Base-by-base conservation (phyloP, 2,113 vertebrate species). In the Notechis scutatus region DNA sequence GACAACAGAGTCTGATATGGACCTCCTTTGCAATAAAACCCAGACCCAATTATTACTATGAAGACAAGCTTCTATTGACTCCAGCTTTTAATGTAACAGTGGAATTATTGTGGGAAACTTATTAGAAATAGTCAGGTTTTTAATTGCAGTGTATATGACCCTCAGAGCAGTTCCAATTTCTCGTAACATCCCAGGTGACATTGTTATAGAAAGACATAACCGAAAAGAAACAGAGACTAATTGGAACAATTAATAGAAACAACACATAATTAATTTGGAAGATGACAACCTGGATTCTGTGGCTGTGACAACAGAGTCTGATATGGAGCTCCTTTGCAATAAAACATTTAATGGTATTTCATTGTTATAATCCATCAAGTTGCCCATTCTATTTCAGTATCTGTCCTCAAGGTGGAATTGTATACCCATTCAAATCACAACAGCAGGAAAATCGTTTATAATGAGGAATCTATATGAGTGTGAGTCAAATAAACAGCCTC, bases 191-290 rank as follows among this genome's bases (percentile, higher is more conserved):
- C 96, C 97, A 96, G 95, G 95, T 97, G 97, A 97, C 96, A 95
- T 10, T 89, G 94, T 91, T 96, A 96, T 34, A 96, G 94, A 96
- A 95, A 94, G 57, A 90, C 45, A 57, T 93, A 96, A 94, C 93
- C 95, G 96, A 95, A 96, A 94, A 95, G 93, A 95, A 89, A 92
- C 92, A 95, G 90, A 94, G 89, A 92, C 96, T 98, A 98, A 97
- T 97, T 97, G 96, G 95, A 96, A 94, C 96, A 97, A 97, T 97
- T 98, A 98, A 97, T 96, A 97, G 97, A 97, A 97, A 96, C 96
- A 97, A 96, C 93, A 96, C 85, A 97, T 92, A 97, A 96, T 96
- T 97, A 97, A 97, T 95, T 97, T 97, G 96, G 95, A 94, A 89
- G 93, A 95, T 94, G 95, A 91, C 95, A 94, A 64, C 90, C 64